Evolutionary conservation across 1,140 invertebrate species (phyloP), one percentile per base, ranked within the genome.

Genomic region (Orius laevigatus): DNA sequence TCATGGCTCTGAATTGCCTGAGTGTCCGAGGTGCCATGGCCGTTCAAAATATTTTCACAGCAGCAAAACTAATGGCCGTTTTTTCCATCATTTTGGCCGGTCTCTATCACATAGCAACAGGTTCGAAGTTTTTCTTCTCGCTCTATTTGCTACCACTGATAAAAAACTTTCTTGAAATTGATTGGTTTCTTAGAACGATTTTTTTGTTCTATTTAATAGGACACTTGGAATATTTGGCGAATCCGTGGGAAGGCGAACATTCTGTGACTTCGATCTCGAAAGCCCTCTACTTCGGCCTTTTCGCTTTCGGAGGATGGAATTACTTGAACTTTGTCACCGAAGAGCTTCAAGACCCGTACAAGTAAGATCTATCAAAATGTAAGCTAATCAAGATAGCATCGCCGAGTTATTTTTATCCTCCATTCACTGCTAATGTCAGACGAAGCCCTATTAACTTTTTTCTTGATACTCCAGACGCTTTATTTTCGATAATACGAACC

Each of bases 291-390:
- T 85, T 84, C 0, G 90, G 89, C n/a, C 69, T 95, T 1, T 96
- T 95, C 70, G 89, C 91, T n/a, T 96, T 94, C 63, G 88, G 89
- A 42, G 91, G 91, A 36, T 95, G 86, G 85, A 90, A 92, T 63
- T 90, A 84, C 63, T 70, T 93, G 35, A 93, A 93, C 66, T 92
- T 91, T 65, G 86, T 94, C 25, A 90, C 89, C 15, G 88, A 92
- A 68, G 91, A 96, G 66, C 70, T 95, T 10, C 80, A 92, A 63
- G 84, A 94, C 66, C 91, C 90, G 8, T 84, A 88, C 70, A 87
- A 78, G 85, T 92, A 63, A 74, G 72, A 70, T 55, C 10, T 46
- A 18, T 4, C 25, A 25, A 25, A 25, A 25, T 4, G 3, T 25
- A 25, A 4, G 3, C 8, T 25, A 25, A 25, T 25, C 25, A 25